phyloP scores from a whole-genome alignment of 1,140 invertebrate genomes.

The Trichomalopsis sarcophagae region DNA sequence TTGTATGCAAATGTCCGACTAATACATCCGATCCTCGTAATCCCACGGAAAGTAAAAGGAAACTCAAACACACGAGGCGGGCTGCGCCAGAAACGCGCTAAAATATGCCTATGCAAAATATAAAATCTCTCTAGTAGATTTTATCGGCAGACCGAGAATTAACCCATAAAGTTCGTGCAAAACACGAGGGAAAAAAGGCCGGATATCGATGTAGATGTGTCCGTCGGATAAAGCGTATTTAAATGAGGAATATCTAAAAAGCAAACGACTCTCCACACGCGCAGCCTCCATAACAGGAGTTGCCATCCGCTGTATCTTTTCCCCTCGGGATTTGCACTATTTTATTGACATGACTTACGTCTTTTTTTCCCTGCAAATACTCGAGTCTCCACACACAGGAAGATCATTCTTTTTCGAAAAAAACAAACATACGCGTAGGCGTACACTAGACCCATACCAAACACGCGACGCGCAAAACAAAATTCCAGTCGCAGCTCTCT shows the following conservation, averaged over 20 bases:
- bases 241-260: conserved; percentile 36
- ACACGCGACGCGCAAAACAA: too few relatives aligned
- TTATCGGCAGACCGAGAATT: conserved; percentile 44
- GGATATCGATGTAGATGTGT: conserved; percentile 26
- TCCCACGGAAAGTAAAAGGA: conserved; percentile 36
- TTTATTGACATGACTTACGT: too few relatives aligned
- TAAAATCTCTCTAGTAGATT: conserved; percentile 4
- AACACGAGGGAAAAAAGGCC: conserved; percentile 31
- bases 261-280: not conserved
- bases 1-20: conserved; percentile 44
- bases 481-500: too few relatives aligned
- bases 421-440: not conserved
- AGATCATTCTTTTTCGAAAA: not conserved
- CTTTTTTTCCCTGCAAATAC: not conserved
- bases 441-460: too few relatives aligned
- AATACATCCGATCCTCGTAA: conserved; percentile 33
- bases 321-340: too few relatives aligned
- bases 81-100: not conserved
- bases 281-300: not conserved
- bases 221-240: conserved; percentile 31
- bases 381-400: not conserved
- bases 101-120: conserved; percentile 40
- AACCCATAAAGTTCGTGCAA: conserved; percentile 35
- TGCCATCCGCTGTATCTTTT: too few relatives aligned
- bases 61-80: not conserved